Base-by-base conservation (phyloP, 1,140 invertebrate species). In the Pemphigus obesinymphae region DNA sequence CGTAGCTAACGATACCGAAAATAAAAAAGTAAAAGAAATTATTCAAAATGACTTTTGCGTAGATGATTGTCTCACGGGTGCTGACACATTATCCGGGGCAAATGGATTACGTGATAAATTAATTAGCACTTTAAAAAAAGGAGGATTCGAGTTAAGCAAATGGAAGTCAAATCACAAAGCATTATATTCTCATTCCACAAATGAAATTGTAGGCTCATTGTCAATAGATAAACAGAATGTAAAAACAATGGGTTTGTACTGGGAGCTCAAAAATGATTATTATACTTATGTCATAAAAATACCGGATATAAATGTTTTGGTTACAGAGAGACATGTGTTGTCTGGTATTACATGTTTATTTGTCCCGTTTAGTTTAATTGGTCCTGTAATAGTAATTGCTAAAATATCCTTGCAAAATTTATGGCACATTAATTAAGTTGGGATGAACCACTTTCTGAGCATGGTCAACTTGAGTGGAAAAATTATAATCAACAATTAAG, bases 351-450 rank as follows among this genome's bases (percentile, higher is more conserved):
- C 84, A 17, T 80, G 75, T 40, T 75, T 86, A 17, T 86, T 84
- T 53, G 86, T 86, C 78, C 86, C 85, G 20, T 43, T 86, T 23
- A 84, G 85, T 0, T 72, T 86, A 1, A 10, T 86, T 8, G 82
- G 48, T 4, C 85, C 85, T 11, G 78, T 86, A 40, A 84, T 83
- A 13, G 72, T 86, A 2, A 73, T 76, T 3, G 83, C 70, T 1
- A 85, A 85, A 40, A 78, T 70, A 4, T 78, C 84, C 3, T 70
- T 84, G 15, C 83, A 85, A 61, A 45, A 72, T 1, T 75, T 82
- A 23, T 85, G 84, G 83, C 63, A 23, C 0, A 29, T 34, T n/a
- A 43, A 13, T 7, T 82, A 4, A 73, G 83, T 43, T 88, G 85
- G 87, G 86, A 87, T 66, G 84, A 84, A 10, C 50, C 72, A 2